Base-by-base conservation (phyloP, 2,113 vertebrate species). In the Oncorhynchus gorbuscha region DNA sequence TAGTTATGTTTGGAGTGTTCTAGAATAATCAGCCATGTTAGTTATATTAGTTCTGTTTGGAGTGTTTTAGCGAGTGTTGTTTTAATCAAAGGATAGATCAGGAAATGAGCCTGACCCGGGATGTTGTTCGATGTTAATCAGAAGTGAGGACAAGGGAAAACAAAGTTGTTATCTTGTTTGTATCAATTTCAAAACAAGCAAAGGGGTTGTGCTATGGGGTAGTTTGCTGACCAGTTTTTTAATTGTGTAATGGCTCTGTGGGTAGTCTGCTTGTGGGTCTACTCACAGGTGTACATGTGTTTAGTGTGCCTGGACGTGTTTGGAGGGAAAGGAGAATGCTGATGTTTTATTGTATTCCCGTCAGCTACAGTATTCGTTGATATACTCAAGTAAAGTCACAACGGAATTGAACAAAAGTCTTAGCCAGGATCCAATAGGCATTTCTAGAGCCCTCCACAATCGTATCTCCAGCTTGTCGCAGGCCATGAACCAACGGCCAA, bases 41-140 rank as follows among this genome's bases (percentile, higher is more conserved):
- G 70, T 58, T 32, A n/a, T 14, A 14, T 16, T 18, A 14, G 16
- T 5, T 18, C 16, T 73, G 20, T 66, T 68, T 72, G 32, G 5
- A 2, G 24, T 45, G 30, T 75, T 62, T 75, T 24, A 71, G 62
- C 69, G 11, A 70, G 61, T 18, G 39, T 59, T 9, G 32, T 76
- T 82, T 62, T 59, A 75, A 80, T 78, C 72, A 82, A 82, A 77
- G 59, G 3, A 55, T 8, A 11, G 69, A 70, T 61, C 73, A 39
- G 24, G 68, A 69, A 32, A 30, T 62, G 20, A 61, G 26, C 32
- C 22, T 58, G 58, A 76, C 45, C 77, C 1, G 5, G 64, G 28
- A 67, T 62, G 49, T 9, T 9, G 30, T 35, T 64, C 16, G 69
- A 45, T 55, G 69, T 76, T 77, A 62, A n/a, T 61, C 59, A 61